Percentiles rank a stretch among this genome's conserved stretches.
These are phyloP conservation scores for Noctua pronuba DNA, from an alignment of 2,888 invertebrate genomes.

Conservation along the genomic window DNA sequence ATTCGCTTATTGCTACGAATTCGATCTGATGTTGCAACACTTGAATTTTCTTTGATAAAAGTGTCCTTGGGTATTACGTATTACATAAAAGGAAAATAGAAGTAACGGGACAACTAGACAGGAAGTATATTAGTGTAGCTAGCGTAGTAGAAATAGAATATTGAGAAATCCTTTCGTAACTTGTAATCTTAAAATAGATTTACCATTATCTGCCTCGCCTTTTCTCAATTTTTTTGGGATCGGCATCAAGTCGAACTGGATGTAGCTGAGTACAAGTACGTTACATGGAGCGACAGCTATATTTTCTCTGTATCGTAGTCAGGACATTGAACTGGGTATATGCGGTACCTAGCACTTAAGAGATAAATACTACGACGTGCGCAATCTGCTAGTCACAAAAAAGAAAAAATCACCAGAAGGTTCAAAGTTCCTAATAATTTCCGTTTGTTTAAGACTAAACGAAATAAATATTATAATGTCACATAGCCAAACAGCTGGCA, in stretches of 20 bases:
- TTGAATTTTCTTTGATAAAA: slow-evolving; percentile 4
- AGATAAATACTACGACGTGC: slow-evolving; percentile 16
- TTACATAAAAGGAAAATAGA: not conserved
- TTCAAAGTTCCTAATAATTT: not conserved
- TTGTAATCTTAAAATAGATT: not conserved
- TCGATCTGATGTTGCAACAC: slow-evolving; percentile 6
- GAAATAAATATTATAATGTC: not conserved
- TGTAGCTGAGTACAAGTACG: not conserved
- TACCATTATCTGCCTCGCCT: not conserved
- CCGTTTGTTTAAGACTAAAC: not conserved
- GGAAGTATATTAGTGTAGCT: not conserved
- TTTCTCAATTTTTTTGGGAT: not conserved
- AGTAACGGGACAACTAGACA: not conserved
- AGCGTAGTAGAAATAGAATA: not conserved
- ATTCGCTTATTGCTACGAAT: slow-evolving; percentile 16
- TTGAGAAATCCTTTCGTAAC: not conserved
- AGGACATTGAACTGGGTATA: no score
- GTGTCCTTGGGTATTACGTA: not conserved
- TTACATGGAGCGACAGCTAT: not conserved
- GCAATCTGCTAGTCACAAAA: not conserved
- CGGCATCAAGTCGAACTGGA: not conserved
- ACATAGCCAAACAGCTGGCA: not conserved
- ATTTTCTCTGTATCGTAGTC: not conserved
- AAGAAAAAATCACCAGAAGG: not conserved
- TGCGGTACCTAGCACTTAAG: not conserved